phyloP scores from a whole-genome alignment of 2,797 vertebrate genomes.

The Eospalax fontanierii region DNA sequence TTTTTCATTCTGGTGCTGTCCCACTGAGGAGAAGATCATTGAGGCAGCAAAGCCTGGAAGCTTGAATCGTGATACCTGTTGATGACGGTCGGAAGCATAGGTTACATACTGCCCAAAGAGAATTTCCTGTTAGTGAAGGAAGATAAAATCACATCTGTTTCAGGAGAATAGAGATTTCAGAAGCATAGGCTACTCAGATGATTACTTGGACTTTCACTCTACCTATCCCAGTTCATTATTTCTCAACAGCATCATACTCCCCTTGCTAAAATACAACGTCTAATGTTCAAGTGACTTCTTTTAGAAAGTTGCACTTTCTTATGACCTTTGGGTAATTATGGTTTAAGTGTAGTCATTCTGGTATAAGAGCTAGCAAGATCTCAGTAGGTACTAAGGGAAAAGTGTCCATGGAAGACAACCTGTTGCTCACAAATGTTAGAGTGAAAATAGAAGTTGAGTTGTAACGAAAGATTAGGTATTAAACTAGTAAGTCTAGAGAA shows the following conservation, averaged over 20 bases:
- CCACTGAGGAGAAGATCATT: rapidly evolving
- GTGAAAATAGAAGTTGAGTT: not conserved
- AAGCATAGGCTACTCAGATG: not conserved
- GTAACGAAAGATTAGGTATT: not conserved
- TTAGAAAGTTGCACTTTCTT: not conserved
- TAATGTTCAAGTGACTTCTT: not conserved
- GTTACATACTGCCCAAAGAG: not conserved
- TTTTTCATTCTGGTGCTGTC: not conserved
- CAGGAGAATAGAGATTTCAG: not conserved
- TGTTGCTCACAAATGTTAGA: not conserved
- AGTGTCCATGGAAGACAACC: not conserved
- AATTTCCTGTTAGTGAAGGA: not conserved
- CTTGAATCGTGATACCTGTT: not conserved
- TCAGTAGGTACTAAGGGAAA: not conserved
- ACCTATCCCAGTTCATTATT: not conserved
- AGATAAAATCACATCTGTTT: not conserved
- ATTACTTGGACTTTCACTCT: not conserved
- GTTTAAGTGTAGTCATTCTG: not conserved
- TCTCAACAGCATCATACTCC: not conserved
- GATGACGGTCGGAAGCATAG: not conserved
- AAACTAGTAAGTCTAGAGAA: not conserved
- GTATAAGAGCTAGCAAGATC: not conserved
- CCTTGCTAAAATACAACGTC: not conserved
- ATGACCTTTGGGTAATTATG: not conserved
- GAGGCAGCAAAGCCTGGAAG: not conserved